Conservation (phyloP, 2,888 invertebrate genomes). For the Neoitamus cyanurus region DNA sequence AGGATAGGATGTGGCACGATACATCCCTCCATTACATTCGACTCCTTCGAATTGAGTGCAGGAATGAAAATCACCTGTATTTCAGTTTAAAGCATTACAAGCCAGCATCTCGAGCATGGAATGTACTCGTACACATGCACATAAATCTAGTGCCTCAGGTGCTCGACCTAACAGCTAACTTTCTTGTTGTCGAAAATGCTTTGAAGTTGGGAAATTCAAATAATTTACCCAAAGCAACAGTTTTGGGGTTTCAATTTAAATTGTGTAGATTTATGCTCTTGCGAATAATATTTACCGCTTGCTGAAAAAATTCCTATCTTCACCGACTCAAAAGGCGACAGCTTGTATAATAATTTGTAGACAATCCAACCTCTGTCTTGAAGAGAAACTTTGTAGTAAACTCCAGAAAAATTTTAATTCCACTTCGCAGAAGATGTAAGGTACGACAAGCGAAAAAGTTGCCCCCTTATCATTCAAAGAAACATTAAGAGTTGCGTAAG, state of each 20-base stretch:
- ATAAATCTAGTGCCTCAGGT: not conserved
- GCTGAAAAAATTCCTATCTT: not conserved
- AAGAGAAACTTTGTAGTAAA: not conserved
- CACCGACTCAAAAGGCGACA: not conserved
- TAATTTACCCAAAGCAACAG: not conserved
- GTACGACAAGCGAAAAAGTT: not conserved
- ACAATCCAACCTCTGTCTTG: not conserved
- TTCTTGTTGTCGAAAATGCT: not conserved
- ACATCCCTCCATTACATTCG: not conserved
- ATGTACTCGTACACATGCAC: no score
- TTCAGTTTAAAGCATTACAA: not conserved
- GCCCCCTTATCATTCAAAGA: not conserved
- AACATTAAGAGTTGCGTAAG: not conserved
- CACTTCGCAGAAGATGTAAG: not conserved
- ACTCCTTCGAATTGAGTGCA: not conserved
- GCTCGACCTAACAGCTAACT: not conserved
- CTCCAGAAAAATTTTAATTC: not conserved
- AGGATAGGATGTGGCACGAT: not conserved
- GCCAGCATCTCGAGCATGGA: not conserved
- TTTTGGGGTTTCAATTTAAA: not conserved
- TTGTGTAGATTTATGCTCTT: not conserved
- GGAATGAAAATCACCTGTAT: not conserved
- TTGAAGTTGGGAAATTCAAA: not conserved
- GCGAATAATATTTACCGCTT: not conserved
- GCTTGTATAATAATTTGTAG: not conserved